These are phyloP conservation scores for Alsophila aescularia DNA, from an alignment of 2,888 invertebrate genomes.

Conservation along the genomic window DNA sequence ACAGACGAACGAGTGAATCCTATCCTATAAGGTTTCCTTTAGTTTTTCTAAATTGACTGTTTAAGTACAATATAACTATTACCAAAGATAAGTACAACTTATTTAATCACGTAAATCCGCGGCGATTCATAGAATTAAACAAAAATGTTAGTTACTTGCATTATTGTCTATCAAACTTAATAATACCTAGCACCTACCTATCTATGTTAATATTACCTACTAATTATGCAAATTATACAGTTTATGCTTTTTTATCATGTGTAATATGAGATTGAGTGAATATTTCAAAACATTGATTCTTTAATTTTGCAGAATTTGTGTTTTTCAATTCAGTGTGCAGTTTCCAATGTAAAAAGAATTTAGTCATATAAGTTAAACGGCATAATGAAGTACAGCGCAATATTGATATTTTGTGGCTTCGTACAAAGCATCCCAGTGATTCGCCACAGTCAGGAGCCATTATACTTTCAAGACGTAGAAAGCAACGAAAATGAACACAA, in stretches of 20 bases:
- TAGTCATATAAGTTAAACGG: conserved; percentile 27
- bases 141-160: no score
- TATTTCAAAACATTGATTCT: not conserved
- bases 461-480: conserved; percentile 1
- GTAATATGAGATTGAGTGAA: conserved; percentile 2
- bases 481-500: conserved; percentile 2
- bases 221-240: no score
- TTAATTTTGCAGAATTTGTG: conserved; percentile 32
- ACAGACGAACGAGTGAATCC: no score
- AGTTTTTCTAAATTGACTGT: no score
- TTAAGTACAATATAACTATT: no score
- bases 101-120: no score
- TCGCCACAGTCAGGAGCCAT: not conserved
- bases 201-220: no score
- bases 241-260: not conserved
- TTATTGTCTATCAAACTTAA: no score
- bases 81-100: no score
- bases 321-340: conserved; percentile 5
- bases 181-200: no score
- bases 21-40: no score
- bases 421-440: conserved; percentile 14
- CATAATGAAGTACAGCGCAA: conserved; percentile 29
- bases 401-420: conserved; percentile 20
- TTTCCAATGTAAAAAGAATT: conserved; percentile 32
- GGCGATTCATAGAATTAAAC: no score